Conservation (phyloP, 2,113 vertebrate species). For the Erythrocercus mccallii region DNA sequence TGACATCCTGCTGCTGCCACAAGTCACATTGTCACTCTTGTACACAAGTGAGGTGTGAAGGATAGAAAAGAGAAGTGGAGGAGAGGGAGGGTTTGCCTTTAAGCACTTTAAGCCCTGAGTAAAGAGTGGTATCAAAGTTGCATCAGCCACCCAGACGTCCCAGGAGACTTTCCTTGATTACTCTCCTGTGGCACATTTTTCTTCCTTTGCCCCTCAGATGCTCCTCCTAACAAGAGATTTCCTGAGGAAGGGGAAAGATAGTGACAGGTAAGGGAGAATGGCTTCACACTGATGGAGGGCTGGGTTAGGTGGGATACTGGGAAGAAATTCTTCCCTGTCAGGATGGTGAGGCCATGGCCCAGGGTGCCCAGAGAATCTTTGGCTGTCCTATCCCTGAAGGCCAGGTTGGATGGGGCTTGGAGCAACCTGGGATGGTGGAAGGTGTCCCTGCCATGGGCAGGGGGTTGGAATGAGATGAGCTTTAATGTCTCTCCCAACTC, state of each 20-base stretch:
- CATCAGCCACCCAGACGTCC: not conserved
- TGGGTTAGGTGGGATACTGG: not conserved
- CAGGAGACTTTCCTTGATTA: not conserved
- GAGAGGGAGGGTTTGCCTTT: not conserved
- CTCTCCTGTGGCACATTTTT: not conserved
- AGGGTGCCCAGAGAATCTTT: not conserved
- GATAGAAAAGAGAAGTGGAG: not conserved
- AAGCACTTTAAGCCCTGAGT: not conserved
- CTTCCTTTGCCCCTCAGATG: not conserved
- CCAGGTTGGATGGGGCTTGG: rapidly evolving
- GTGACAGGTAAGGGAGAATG: not conserved
- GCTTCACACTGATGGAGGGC: not conserved
- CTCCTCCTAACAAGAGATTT: not conserved
- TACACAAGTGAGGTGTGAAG: not conserved
- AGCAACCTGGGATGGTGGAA: not conserved
- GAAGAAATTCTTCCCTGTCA: not conserved
- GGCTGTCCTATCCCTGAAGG: not conserved
- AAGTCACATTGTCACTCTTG: not conserved
- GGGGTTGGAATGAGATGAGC: not conserved
- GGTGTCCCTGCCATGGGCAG: not conserved
- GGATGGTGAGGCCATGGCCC: not conserved
- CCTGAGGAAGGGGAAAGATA: not conserved
- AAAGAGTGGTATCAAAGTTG: not conserved
- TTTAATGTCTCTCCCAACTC: not conserved
- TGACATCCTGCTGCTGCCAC: not conserved